Base-by-base conservation (phyloP, 2,797 vertebrate species). In the Chelonia mydas region DNA sequence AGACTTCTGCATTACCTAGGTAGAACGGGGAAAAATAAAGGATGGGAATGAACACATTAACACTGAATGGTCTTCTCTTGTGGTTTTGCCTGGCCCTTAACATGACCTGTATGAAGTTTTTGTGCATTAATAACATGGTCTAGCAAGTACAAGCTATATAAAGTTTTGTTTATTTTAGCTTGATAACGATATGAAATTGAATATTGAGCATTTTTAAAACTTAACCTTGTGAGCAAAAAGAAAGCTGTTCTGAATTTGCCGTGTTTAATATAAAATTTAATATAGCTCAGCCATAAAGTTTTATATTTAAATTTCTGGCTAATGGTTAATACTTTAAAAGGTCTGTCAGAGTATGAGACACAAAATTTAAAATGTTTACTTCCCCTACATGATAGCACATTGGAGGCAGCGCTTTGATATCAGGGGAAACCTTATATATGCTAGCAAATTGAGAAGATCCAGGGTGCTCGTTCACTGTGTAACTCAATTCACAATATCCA, bases 401-500 rank as follows among this genome's bases (percentile, higher is more conserved):
- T 82, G 89, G 53, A 94, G 80, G 74, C n/a, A 86, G 78, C 31
- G 49, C 59, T 80, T 79, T 49, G 87, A 59, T 81, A 81, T 28
- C 72, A 12, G 86, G 83, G 83, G 90, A 93, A 96, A 81, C 81
- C 59, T 90, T 87, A 82, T n/a, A 41, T 57, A 23, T 7, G 23
- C 87, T 78, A 90, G 84, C 5, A 3, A 88, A 89, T 21, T 92
- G 76, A 96, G 88, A 83, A 45, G 76, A 77, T 49, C 49, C 47
- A 1, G 76, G 86, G 41, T 5, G 51, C 53, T 91, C 3, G 0
- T 95, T 93, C n/a, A 31, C 37, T 54, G 6, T 88, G 94, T 83
- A 90, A 86, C 93, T 95, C 83, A 81, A 81, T 92, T 94, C 94
- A 68, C 88, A 77, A 50, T 76, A n/a, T 90, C 82, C 85, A 83